These are phyloP conservation scores for Gnathonemus longibarbis DNA, from an alignment of 2,113 vertebrate species.

Conservation along the genomic window DNA sequence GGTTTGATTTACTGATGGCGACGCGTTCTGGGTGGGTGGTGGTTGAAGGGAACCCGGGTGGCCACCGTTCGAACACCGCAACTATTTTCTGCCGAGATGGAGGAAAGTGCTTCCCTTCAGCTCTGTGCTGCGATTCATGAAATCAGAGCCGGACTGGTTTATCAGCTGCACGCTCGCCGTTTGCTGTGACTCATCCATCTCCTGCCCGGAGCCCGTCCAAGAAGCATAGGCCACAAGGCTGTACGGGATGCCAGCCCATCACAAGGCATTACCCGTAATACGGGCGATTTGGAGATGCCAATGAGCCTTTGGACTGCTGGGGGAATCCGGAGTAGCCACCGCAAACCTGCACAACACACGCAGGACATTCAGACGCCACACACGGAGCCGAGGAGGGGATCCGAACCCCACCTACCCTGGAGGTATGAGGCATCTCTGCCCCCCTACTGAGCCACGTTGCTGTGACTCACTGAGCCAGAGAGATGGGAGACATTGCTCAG, in stretches of 20 bases:
- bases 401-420: neutral
- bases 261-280: neutral
- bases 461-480: neutral
- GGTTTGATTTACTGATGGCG: neutral
- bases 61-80: neutral
- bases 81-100: conserved; percentile 4
- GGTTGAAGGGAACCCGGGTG: neutral
- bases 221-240: neutral
- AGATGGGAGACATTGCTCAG: neutral
- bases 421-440: neutral
- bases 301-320: neutral
- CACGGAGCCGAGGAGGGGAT: neutral
- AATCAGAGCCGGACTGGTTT: neutral
- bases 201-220: neutral
- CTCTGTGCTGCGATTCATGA: conserved; percentile 1
- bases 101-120: neutral
- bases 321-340: neutral
- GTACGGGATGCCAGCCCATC: neutral
- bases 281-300: neutral
- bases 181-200: neutral
- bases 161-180: neutral
- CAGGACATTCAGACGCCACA: neutral
- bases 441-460: neutral
- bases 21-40: neutral
- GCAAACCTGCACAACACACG: neutral